Evolutionary conservation across 2,797 vertebrate genomes (phyloP), one percentile per base, ranked within the genome.

Genomic region (Acrossocheilus fasciatus): DNA sequence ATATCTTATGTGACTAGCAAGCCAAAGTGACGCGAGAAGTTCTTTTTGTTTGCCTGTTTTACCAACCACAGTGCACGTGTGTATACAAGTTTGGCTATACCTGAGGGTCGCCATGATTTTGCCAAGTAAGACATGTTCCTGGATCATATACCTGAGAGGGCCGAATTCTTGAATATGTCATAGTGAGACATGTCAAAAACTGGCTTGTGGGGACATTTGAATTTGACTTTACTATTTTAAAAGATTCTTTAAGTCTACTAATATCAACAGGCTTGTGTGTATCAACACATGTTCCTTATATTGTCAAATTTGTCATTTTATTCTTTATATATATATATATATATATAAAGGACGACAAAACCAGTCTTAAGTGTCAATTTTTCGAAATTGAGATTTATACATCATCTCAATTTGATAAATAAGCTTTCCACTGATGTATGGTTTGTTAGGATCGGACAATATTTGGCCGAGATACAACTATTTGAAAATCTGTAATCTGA

Each of bases 1-100:
- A 85, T 93, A 89, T 95, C 91, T 89, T 94, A 90, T 92, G 88
- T 89, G 88, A 90, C 91, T 92, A 93, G 93, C 91, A 90, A 89
- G 92, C 91, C 86, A 90, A 92, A 94, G 90, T 92, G 90, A 89
- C 90, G 86, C 69, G 66, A 76, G 92, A 86, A 91, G 87, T 93
- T 91, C 50, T 88, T 89, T 89, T 89, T 91, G 87, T 94, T 92
- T 92, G 90, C 89, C 88, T 87, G 89, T 90, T 84, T 82, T 88
- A 85, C 82, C 66, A 26, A 69, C 23, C 66, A 70, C 82, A 64
- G 74, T 62, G 64, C n/a, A 4, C 45, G 68, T 52, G 26, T 70
- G 26, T 62, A 9, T 5, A 5, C 10, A 10, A 26, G 9, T 54
- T 54, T 36, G 30, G 20, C 52, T 77, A n/a, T 36, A 39, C 3